A percentile compares a stretch with the other conserved stretches of the same genome.
phyloP scores from a whole-genome alignment of 1,140 invertebrate genomes.

The Trachelipus rathkii region DNA sequence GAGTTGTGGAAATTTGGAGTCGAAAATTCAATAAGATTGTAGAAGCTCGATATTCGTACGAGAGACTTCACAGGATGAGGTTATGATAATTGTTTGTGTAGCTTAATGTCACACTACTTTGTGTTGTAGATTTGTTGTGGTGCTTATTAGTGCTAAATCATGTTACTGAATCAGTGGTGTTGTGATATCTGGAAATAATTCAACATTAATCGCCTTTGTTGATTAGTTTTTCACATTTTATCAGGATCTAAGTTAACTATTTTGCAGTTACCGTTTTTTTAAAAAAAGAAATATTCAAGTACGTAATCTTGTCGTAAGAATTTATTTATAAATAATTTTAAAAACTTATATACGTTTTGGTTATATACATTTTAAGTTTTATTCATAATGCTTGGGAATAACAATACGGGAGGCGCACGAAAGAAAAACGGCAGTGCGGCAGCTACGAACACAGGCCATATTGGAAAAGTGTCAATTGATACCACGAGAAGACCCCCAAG shows the following conservation, averaged over 20 bases:
- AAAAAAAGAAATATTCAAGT: neutral
- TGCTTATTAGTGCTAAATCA: neutral
- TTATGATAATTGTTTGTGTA: too few species aligned
- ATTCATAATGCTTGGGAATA: neutral
- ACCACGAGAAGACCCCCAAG: neutral
- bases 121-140: too few species aligned
- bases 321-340: neutral
- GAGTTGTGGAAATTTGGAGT: too few species aligned
- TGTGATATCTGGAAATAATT: slow-evolving; percentile 2
- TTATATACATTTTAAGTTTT: too few species aligned
- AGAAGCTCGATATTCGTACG: too few species aligned
- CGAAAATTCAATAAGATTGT: too few species aligned
- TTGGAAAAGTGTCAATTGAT: neutral
- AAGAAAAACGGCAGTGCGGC: neutral
- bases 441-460: neutral
- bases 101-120: too few species aligned
- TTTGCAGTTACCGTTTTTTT: neutral
- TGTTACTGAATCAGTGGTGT: neutral
- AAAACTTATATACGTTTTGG: too few species aligned
- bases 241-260: neutral
- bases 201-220: too few species aligned
- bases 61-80: too few species aligned
- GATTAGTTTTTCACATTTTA: too few species aligned
- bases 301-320: neutral
- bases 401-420: neutral